Conservation (phyloP, 2,113 vertebrate genomes). For the Gallinago undulata region DNA sequence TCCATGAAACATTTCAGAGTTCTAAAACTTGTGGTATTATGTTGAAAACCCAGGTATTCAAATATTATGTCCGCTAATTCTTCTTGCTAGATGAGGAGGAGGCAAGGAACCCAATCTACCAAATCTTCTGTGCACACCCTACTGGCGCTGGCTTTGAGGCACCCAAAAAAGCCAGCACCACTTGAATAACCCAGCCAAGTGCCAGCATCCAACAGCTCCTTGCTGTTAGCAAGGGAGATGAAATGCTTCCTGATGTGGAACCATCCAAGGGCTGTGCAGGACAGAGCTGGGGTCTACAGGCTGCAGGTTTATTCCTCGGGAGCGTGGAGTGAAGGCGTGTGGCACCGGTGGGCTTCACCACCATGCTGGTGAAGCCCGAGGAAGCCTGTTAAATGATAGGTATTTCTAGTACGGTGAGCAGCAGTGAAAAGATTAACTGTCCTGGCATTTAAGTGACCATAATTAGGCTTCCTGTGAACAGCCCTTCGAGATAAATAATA, state of each 20-base stretch:
- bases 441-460: conserved; percentile 74
- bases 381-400: background rate
- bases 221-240: background rate
- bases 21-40: background rate
- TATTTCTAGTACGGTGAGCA: conserved; percentile 63
- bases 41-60: background rate
- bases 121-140: background rate
- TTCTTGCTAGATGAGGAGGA: background rate
- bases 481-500: conserved; percentile 71
- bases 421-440: conserved; percentile 67
- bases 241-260: fast-evolving
- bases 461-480: conserved; percentile 70
- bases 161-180: background rate
- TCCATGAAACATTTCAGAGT: background rate
- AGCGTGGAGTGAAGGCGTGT: background rate
- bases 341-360: background rate
- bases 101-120: background rate
- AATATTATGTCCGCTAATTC: background rate
- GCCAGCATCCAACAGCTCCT: background rate
- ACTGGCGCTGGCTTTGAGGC: background rate
- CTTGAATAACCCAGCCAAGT: background rate
- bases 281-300: background rate
- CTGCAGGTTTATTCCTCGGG: background rate
- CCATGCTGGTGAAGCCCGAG: background rate
- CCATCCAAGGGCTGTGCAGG: background rate